Conservation (phyloP, 2,113 vertebrate species). For the Aegithalos caudatus region DNA sequence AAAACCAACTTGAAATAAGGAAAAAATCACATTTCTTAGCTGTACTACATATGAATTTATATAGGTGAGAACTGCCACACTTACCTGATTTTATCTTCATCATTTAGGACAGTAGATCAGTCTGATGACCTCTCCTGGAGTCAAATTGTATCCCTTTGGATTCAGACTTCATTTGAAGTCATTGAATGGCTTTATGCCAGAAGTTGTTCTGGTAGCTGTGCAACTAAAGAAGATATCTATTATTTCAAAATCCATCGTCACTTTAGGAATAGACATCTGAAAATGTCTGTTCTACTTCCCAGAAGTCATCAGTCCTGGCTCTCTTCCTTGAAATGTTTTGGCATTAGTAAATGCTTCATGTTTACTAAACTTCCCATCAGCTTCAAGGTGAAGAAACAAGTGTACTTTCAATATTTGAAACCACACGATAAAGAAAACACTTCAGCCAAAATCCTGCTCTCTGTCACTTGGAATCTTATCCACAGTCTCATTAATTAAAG, state of each 20-base stretch:
- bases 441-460: background rate
- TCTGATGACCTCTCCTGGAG: background rate
- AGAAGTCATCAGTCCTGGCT: background rate
- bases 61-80: background rate
- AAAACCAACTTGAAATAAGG: background rate
- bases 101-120: background rate
- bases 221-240: background rate
- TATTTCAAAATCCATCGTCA: background rate
- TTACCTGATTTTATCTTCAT: background rate
- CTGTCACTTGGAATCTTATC: background rate
- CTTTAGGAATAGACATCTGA: background rate
- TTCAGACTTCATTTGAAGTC: background rate
- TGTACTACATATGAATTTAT: background rate
- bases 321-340: background rate
- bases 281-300: background rate
- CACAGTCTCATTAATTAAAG: background rate
- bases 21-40: background rate
- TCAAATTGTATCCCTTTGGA: background rate
- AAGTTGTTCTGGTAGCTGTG: background rate
- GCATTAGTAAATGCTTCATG: background rate
- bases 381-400: background rate
- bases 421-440: background rate
- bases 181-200: background rate
- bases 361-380: background rate
- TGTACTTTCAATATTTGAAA: background rate